Evolutionary conservation across 2,888 invertebrate genomes (phyloP), one percentile per base, ranked within the genome.

Genomic region (Himalopsyche anomala): DNA sequence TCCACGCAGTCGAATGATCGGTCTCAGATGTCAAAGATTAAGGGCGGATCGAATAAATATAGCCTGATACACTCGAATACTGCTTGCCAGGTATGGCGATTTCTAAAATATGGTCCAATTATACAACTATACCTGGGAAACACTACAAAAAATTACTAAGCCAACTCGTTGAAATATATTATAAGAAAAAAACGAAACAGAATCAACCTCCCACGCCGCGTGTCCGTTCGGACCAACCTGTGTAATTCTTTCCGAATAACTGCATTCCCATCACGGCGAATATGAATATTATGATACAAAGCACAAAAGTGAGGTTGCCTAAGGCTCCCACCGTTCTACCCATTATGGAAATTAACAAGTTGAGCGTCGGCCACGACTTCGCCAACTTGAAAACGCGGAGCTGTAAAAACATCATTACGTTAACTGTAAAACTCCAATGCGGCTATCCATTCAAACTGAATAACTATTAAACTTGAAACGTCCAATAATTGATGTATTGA

Each of bases 211-310:
- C 38, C 36, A 38, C 74, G 38, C 74, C 36, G 38, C 5, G 38
- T 74, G 74, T 36, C 74, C 74, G 12, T 15, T 74, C 15, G 74
- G 83, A 85, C 87, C 91, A 88, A 95, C 95, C 96, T 92, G 94
- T 95, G 92, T 98, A 98, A 92, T 97, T 96, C 92, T 96, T 96
- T 90, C 97, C 97, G 94, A 98, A 98, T 90, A 98, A 94, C 93
- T 98, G 98, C 97, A 98, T 98, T 90, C 98, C 98, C 98, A 98
- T 98, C 91, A 98, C 98, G 92, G 98, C 98, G 92, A 98, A 98
- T 93, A 98, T 98, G 94, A 98, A 98, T 94, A 98, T 97, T 93
- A 98, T 98, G 93, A 98, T 98, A 92, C 97, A 97, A 92, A 98
- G 94, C 91, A 98, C 98, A 94, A 98, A 97, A 90, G 98, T 98